A percentile compares a stretch with the other conserved stretches of the same genome.
Conservation (phyloP, 2,888 invertebrate species). For the Thalpophila matura region DNA sequence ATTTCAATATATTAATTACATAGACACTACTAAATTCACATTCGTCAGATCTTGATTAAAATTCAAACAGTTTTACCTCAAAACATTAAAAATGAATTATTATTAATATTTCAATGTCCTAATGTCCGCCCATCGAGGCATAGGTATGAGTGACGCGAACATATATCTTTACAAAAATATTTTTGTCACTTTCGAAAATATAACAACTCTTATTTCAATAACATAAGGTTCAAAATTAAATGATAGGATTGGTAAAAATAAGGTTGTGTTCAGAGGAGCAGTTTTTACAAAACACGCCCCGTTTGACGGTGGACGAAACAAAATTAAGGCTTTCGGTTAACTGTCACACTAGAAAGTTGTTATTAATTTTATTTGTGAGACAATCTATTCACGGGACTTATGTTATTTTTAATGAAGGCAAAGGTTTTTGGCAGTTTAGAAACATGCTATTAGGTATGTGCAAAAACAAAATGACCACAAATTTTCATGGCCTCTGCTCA, state of each 20-base stretch:
- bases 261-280: conserved; percentile 60
- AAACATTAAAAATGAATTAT: conserved; percentile 64
- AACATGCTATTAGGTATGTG: conserved; percentile 38
- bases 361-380: conserved; percentile 74
- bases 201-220: rapidly evolving
- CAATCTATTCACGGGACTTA: conserved; percentile 52
- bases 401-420: conserved; percentile 28
- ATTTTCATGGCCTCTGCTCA: not conserved
- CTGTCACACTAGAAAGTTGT: conserved; percentile 80
- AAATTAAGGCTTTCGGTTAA: conserved; percentile 80
- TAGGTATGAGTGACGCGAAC: conserved; percentile 75
- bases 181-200: not conserved
- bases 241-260: conserved; percentile 14
- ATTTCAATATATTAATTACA: conserved; percentile 52
- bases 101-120: conserved; percentile 69
- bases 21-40: conserved; percentile 44
- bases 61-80: conserved; percentile 61
- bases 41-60: conserved; percentile 61
- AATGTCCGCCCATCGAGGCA: conserved; percentile 79
- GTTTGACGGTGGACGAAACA: conserved; percentile 68
- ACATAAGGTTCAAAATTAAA: not conserved
- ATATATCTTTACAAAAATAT: conserved; percentile 64
- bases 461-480: conserved; percentile 18
- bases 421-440: conserved; percentile 17
- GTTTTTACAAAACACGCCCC: conserved; percentile 74